Evolutionary conservation across 2,888 invertebrate species (phyloP), one percentile per base, ranked within the genome.

Genomic region (Spilosoma lubricipeda): DNA sequence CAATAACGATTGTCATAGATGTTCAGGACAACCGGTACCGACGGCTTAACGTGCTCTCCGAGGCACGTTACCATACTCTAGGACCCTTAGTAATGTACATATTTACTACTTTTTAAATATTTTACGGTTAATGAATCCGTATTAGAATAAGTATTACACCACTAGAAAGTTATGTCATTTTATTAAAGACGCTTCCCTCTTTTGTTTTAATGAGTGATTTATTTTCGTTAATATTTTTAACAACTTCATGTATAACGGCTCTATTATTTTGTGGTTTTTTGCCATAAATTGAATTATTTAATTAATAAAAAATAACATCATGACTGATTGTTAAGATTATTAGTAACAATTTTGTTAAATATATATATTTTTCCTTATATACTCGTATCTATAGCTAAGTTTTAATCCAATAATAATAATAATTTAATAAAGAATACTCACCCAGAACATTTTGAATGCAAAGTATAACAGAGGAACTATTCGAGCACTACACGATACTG

Each of bases 401-500:
- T 39, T 18, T 20, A 59, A 9, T 8, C 7, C 9, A 30, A 36
- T 63, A 68, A 20, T 45, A 33, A 72, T 45, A n/a, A 33, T 27
- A 45, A 72, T n/a, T 30, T 45, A 69, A 39, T 64, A 68, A 67
- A 67, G n/a, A 59, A 63, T 56, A 36, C 73, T 70, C 66, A 67
- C 67, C 71, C 71, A 64, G 52, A 71, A 68, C 74, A 74, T 74
- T 30, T 74, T 71, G 63, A 8, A 36, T 9, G 39, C 33, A 36
- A 67, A 8, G 30, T 56, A 36, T 30, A 39, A n/a, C 30, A 72
- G n/a, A 70, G 65, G 9, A 20, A 30, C 27, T 27, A 70, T 11
- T 70, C 39, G 65, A 73, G 27, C 78, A 76, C 77, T 71, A 68
- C 73, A 79, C 79, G 69, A 70, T 73, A 79, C 72, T 36, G 72